Base-by-base conservation (phyloP, 2,113 vertebrate species). In the Megaceryle torquata region DNA sequence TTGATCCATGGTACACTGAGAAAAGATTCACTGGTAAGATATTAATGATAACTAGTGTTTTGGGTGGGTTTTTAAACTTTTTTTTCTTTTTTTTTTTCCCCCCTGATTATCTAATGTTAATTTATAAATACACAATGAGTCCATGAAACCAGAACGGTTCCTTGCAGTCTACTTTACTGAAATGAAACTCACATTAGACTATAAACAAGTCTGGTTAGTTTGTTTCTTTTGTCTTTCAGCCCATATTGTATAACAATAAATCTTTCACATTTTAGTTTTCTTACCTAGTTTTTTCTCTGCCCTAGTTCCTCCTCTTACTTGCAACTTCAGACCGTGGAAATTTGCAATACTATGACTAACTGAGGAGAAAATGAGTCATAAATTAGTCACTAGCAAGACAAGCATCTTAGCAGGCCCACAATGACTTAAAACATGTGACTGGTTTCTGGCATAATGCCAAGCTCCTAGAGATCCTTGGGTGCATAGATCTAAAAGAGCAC, bases 311-410 rank as follows among this genome's bases (percentile, higher is more conserved):
- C 50, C 3, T 64, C 57, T 92, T 61, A 57, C 41, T 16, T 84
- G 56, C 35, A 81, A 16, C 39, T 92, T 82, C 48, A 71, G 39
- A 12, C 51, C 59, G 26, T 82, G 93, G 77, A 91, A 93, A 93
- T 48, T 93, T 82, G 72, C 25, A 91, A 26, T 64, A 22, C 24
- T 31, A 2, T 91, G 89, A 95, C 80, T 96, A 91, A 95, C 57
- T 39, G 21, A 1, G 72, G 92, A 90, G 64, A 89, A 69, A 96
- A 65, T 89, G 86, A 92, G 35, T 96, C 86, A 91, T 78, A 76
- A 93, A 91, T 92, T 89, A 95, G 60, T 96, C 91, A 87, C 63
- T 57, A 95, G 85, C 43, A 83, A 95, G 87, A 89, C 64, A 67
- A 87, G 77, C 43, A 71, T 82, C 43, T 92, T 82, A 86, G 77